Evolutionary conservation across 2,113 vertebrate genomes (phyloP).

Genomic region (Crotalus viridis): DNA sequence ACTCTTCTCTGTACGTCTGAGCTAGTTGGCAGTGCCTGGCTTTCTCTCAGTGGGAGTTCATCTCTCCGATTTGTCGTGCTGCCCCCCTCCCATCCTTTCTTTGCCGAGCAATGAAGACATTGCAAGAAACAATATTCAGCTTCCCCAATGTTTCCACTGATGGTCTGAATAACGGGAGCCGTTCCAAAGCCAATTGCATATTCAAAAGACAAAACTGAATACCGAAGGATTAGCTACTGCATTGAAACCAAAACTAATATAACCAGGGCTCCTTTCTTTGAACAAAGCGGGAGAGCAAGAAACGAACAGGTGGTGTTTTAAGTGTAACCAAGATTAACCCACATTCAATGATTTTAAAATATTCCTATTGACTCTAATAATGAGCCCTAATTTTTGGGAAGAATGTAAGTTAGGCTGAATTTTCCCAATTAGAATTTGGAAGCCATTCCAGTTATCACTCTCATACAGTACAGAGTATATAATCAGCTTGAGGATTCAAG

Average conservation of each 20-base stretch:
- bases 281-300: conserved; percentile 23
- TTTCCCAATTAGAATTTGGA: conserved; percentile 58
- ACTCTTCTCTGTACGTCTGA: rapidly evolving
- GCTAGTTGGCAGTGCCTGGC: rapidly evolving
- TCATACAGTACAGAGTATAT: conserved; percentile 39
- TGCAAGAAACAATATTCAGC: conserved; percentile 11
- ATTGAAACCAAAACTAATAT: conserved; percentile 55
- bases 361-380: conserved; percentile 54
- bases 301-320: conserved; percentile 68
- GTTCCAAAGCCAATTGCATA: conserved; percentile 28
- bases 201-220: conserved; percentile 39
- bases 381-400: conserved; percentile 63
- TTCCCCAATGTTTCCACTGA: not conserved
- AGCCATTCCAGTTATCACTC: conserved; percentile 53
- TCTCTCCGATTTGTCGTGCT: not conserved
- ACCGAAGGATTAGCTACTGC: conserved; percentile 37
- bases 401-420: conserved; percentile 29
- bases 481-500: conserved; percentile 40
- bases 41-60: not conserved
- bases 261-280: conserved; percentile 15
- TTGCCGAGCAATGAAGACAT: not conserved
- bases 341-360: conserved; percentile 53
- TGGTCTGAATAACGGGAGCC: not conserved
- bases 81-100: not conserved
- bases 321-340: conserved; percentile 69